Evolutionary conservation across 2,888 invertebrate genomes (phyloP), one percentile per base, ranked within the genome.

Genomic region (Lithophane leautieri): DNA sequence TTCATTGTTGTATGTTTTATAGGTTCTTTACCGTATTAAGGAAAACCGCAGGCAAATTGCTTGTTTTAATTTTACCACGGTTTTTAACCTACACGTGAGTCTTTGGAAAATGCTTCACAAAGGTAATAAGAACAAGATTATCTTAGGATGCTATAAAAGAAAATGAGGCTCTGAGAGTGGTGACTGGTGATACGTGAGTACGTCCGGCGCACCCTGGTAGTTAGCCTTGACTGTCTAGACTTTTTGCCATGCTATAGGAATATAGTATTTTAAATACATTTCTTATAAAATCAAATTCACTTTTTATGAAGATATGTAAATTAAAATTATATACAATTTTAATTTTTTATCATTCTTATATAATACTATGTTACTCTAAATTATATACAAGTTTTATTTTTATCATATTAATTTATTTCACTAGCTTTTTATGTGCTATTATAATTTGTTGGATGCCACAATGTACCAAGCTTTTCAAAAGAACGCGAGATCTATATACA

Each of bases 1-100:
- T 70, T 22, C 44, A 70, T 70, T 67, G 78, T 62, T 25, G 42
- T 68, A 25, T 25, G 28, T 72, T 77, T 71, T 56, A 62, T 58
- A 25, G 82, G 82, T 65, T 74, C 73, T 84, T 82, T 68, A 75
- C 80, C 76, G 70, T 52, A 25, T 8, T 66, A 14, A 85, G 84
- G 84, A 85, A 85, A 84, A 84, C 75, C 65, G 6, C 67, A 52
- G 12, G 40, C 60, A 56, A 54, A 60, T 25, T 28, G 12, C 14
- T 60, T 19, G 14, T 44, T 22, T 60, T 60, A n/a, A 67, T 69
- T 70, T 52, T 50, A 40, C 16, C 16, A 61, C 44, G 73, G 47
- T 73, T 69, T 14, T 70, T 11, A 69, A 72, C 34, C 14, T 52
- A 22, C 25, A 61, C 25, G 40, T 70, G 52, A 25, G 4, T 47